Evolutionary conservation across 2,888 invertebrate species (phyloP).

Genomic region (Podabrus alpinus): DNA sequence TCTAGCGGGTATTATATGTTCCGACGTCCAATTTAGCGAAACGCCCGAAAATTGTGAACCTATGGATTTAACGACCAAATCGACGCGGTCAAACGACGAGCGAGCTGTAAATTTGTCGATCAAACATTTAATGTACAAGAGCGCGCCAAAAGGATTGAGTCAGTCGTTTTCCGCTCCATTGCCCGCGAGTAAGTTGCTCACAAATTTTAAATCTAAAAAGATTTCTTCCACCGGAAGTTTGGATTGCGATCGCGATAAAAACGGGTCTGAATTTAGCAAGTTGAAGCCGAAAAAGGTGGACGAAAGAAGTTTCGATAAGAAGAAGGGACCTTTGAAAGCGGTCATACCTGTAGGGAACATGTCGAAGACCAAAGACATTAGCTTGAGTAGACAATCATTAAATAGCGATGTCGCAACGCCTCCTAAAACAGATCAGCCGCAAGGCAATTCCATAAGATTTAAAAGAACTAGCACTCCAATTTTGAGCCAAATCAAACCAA

Average conservation of each 20-base stretch:
- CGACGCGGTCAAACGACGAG: conserved; percentile 8
- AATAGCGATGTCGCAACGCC: conserved; percentile 5
- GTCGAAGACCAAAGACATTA: conserved; percentile 24
- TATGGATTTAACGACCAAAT: conserved; percentile 18
- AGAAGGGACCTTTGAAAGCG: conserved; percentile 37
- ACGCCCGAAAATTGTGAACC: conserved; percentile 8
- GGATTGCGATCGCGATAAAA: background rate
- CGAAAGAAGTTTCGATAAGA: conserved; percentile 7
- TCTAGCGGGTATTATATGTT: conserved; percentile 34
- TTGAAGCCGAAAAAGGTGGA: conserved; percentile 32
- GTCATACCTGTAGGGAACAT: conserved; percentile 35
- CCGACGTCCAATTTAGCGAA: conserved; percentile 4
- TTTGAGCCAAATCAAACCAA: conserved; percentile 26
- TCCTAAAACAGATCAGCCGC: background rate
- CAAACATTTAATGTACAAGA: background rate
- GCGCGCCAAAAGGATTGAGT: conserved; percentile 11
- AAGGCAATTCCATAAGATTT: background rate
- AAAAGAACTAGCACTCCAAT: conserved; percentile 33
- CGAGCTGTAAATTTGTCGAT: conserved; percentile 24
- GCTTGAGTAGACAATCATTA: background rate
- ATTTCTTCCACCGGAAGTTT: background rate
- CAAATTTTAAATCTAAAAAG: background rate
- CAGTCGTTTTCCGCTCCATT: conserved; percentile 16
- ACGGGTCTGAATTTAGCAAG: conserved; percentile 10
- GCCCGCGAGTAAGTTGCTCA: background rate